A percentile compares a stretch with the other conserved stretches of the same genome.
These are phyloP conservation scores for Microchirus variegatus DNA, from an alignment of 2,797 vertebrate species.

Conservation along the genomic window DNA sequence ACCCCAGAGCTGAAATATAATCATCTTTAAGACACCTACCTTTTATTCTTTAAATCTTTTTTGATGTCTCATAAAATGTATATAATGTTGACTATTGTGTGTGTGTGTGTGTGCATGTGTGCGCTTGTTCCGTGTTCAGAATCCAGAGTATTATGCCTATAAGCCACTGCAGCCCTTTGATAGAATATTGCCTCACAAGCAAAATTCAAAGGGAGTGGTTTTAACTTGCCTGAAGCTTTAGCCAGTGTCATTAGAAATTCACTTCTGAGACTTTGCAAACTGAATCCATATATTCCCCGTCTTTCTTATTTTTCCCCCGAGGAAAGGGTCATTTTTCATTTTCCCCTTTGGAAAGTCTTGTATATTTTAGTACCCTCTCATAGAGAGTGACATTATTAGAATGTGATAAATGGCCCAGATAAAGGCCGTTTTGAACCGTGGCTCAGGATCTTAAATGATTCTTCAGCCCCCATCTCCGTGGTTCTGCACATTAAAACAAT, in stretches of 20 bases:
- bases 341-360: conserved; percentile 18
- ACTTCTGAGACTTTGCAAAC: conserved; percentile 59
- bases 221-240: conserved; percentile 66
- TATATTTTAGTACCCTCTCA: conserved; percentile 12
- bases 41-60: background rate
- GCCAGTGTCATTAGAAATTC: conserved; percentile 69
- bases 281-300: conserved; percentile 54
- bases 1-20: conserved; percentile 8
- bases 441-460: conserved; percentile 45
- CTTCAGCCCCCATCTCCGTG: conserved; percentile 23
- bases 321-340: conserved; percentile 59
- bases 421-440: conserved; percentile 38
- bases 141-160: conserved; percentile 39
- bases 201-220: conserved; percentile 72
- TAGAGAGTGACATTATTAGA: conserved; percentile 32
- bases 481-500: conserved; percentile 55
- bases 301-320: conserved; percentile 47
- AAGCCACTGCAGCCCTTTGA: conserved; percentile 46
- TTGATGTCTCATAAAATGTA: background rate
- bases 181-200: conserved; percentile 71
- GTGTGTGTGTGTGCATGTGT: background rate
- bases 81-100: background rate
- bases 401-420: conserved; percentile 47
- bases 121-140: background rate
- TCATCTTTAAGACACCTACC: conserved; percentile 4